Base-by-base conservation (phyloP, 2,888 invertebrate genomes). In the Seladonia tumulorum region DNA sequence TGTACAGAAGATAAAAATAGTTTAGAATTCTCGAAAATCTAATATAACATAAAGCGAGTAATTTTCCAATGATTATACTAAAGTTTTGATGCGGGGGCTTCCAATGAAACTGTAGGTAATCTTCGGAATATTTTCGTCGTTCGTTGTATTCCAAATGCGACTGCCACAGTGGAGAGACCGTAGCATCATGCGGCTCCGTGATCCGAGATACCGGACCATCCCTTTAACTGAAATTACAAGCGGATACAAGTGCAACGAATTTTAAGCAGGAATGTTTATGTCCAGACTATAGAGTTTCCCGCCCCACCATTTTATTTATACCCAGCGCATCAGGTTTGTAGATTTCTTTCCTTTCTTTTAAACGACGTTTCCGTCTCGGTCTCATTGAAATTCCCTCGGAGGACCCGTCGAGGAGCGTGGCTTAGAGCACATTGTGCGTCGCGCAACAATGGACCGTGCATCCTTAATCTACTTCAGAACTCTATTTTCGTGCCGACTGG, bases 401-500 rank as follows among this genome's bases (percentile, higher is more conserved):
- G 76, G n/a, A 60, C 18, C n/a, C 63, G 12, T 5, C 42, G 72
- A 25, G 60, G 35, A 53, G 3, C 16, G 25, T 66, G 5, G 53
- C 14, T 78, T 16, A 47, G 60, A 53, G 22, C 71, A 29, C 78
- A 71, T 78, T 47, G 57, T 49, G 66, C 49, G 57, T 29, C 66
- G 25, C n/a, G 10, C 29, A 70, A 49, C 66, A 53, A 7, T 53
- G 49, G 57, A 25, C 18, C 14, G 53, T 80, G 66, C 57, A 80
- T 76, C 60, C 83, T 80, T 83, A 76, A 79, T 75, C 63, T 63
- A 75, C 70, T 82, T 82, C 63, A 66, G 79, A 82, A 79, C 75
- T 79, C 74, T 25, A 79, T 79, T 82, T 79, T 42, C 53, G 39
- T 63, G 75, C 14, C 63, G 22, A 25, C n/a, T 42, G 12, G 35